Evolutionary conservation across 2,113 vertebrate genomes (phyloP), one percentile per base, ranked within the genome.

Genomic region (Prunella himalayana): DNA sequence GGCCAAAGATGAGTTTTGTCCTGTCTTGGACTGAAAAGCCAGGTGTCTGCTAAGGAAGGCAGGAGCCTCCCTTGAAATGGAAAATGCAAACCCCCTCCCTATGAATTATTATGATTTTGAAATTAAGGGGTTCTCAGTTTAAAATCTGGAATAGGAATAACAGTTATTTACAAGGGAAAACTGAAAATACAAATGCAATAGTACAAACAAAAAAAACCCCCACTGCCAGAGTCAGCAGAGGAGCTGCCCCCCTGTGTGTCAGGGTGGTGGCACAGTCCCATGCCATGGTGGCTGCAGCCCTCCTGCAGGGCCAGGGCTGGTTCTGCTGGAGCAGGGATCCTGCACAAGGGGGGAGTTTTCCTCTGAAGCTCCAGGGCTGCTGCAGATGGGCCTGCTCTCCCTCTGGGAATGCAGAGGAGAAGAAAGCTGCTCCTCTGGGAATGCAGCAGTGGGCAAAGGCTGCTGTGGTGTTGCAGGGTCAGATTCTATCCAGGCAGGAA

Each of bases 161-260:
- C 33, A 57, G 33, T 57, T 14, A 13, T n/a, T 57, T 23, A 15
- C 6, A n/a, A 57, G 4, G 21, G 1, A n/a, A 56, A 57, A 4
- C 15, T 3, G n/a, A n/a, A 57, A 15, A 22, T 15, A n/a, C 13
- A 57, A 57, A n/a, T 23, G 54, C 3, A 57, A 10, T 57, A 23
- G 33, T 57, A 23, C 21, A 56, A 56, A 33, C 5, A 33, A 14
- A 9, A 19, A 33, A 33, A 21, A 37, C 37, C 37, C 8, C 30
- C 6, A 9, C 12, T 56, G 31, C 8, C 54, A 56, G 20, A 56
- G 31, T n/a, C 2, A 56, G 31, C 14, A 0, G 13, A 56, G 0
- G 3, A 8, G 5, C 54, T 56, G 54, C 0, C 1, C 8, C 31
- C 12, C 20, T 56, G 53, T 33, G 53, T 8, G 53, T 9, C 31